These are phyloP conservation scores for Rallus crepitans DNA, from an alignment of 2,797 vertebrate genomes.

Conservation along the genomic window DNA sequence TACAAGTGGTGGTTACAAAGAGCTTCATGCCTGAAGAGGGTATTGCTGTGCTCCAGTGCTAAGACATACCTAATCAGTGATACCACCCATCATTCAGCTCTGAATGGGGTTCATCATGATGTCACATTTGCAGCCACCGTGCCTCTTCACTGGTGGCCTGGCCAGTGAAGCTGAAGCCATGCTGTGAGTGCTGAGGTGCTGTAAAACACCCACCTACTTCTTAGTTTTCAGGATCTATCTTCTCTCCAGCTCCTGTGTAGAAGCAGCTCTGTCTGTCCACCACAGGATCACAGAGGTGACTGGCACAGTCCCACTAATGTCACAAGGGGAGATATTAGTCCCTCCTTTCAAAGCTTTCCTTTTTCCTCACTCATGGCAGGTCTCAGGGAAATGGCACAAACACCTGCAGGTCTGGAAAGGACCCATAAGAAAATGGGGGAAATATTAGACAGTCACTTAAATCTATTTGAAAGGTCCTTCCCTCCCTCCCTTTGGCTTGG, in stretches of 20 bases:
- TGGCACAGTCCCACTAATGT: not conserved
- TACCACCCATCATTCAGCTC: not conserved
- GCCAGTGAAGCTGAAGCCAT: not conserved
- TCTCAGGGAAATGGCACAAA: not conserved
- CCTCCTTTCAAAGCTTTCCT: not conserved
- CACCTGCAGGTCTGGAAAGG: rapidly evolving
- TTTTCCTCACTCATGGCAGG: not conserved
- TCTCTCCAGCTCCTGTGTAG: not conserved
- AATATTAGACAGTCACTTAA: not conserved
- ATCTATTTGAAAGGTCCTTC: not conserved
- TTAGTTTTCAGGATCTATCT: not conserved
- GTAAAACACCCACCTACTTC: not conserved
- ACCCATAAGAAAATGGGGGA: not conserved
- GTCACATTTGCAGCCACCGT: not conserved
- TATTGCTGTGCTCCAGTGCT: not conserved
- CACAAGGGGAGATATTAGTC: not conserved
- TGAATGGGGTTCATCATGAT: not conserved
- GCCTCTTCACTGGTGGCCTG: not conserved
- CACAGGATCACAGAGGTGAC: not conserved
- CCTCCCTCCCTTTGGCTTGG: not conserved
- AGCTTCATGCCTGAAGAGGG: not conserved
- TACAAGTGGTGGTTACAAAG: not conserved
- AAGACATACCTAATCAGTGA: not conserved
- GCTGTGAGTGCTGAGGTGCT: not conserved
- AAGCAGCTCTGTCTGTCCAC: not conserved